Evolutionary conservation across 2,113 vertebrate species (phyloP), one percentile per base, ranked within the genome.

Genomic region (Phodopus roborovskii): DNA sequence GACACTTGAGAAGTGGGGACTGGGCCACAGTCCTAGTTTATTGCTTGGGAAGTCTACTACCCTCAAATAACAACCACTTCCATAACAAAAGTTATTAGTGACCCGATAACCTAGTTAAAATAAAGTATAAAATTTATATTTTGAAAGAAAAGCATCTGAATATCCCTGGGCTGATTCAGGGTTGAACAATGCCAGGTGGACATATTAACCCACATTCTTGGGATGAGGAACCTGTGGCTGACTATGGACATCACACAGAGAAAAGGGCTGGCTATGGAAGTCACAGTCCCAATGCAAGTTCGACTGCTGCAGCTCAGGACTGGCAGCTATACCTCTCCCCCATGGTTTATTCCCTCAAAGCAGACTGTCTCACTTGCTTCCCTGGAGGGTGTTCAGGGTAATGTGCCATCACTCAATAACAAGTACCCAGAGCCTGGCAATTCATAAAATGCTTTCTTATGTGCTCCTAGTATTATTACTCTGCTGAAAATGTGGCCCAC

Each of bases 371-470:
- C 28, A 42, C 42, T 17, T 74, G 30, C 13, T 53, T 96, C 73
- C 62, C 36, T 68, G 6, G 12, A 71, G 3, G 53, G 22, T 24
- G 78, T 90, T 79, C 39, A 58, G 71, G 66, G 82, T 89, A 68
- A 45, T 24, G 15, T n/a, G 68, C 36, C 2, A 56, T 33, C 20
- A 20, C 62, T 39, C 13, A 74, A 91, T 79, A 70, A 77, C 8
- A 78, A 39, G 30, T 33, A 1, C 5, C 74, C 4, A 50, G 36
- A 58, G 36, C 30, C 64, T 22, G 42, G 39, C 64, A 95, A 90
- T 70, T 96, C 95, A 91, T 70, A 87, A 94, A 90, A 30, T 88
- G 81, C 84, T 96, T 85, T 88, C 85, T 73, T 33, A 22, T 62
- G 17, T 30, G 85, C 53, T 94, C 62, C 90, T 92, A 60, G 16